A percentile compares a stretch with the other conserved stretches of the same genome.
Conservation (phyloP, 1,140 invertebrate genomes). For the Antheraea mylitta region DNA sequence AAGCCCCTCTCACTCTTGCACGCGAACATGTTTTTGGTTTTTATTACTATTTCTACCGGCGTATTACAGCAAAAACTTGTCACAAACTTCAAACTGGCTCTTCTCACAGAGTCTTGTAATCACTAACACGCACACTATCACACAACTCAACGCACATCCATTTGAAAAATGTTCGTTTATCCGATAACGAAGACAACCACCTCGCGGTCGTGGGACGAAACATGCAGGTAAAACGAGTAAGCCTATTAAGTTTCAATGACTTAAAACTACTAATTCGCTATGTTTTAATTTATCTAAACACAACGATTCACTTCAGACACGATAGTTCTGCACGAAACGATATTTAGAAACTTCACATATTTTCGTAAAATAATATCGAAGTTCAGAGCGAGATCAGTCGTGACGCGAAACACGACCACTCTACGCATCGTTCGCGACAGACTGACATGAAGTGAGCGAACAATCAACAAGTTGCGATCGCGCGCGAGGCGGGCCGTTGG, state of each 20-base stretch:
- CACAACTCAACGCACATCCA: slow-evolving; percentile 72
- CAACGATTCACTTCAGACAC: slow-evolving; percentile 39
- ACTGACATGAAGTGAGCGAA: slow-evolving; percentile 73
- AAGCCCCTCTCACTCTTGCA: slow-evolving; percentile 57
- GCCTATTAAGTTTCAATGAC: slow-evolving; percentile 73
- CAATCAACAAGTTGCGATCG: slow-evolving; percentile 74
- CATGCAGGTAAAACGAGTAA: slow-evolving; percentile 74
- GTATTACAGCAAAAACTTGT: slow-evolving; percentile 70
- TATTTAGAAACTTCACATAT: slow-evolving; percentile 72
- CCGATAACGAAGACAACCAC: slow-evolving; percentile 72
- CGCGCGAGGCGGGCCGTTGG: slow-evolving; percentile 55
- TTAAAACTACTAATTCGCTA: slow-evolving; percentile 63
- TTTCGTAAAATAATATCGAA: slow-evolving; percentile 74
- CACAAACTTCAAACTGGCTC: slow-evolving; percentile 56
- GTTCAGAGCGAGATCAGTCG: slow-evolving; percentile 54
- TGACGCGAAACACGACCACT: slow-evolving; percentile 55
- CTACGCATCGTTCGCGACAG: slow-evolving; percentile 70
- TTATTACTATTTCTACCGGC: slow-evolving; percentile 59
- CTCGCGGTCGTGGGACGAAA: slow-evolving; percentile 70
- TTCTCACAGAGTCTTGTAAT: slow-evolving; percentile 63
- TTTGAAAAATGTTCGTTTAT: slow-evolving; percentile 78
- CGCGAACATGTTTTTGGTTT: slow-evolving; percentile 55
- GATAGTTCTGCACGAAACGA: slow-evolving; percentile 51
- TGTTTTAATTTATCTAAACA: slow-evolving; percentile 47
- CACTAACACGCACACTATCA: slow-evolving; percentile 74